Evolutionary conservation across 2,113 vertebrate species (phyloP), one percentile per base, ranked within the genome.

Genomic region (Myrmophylax atrothorax): DNA sequence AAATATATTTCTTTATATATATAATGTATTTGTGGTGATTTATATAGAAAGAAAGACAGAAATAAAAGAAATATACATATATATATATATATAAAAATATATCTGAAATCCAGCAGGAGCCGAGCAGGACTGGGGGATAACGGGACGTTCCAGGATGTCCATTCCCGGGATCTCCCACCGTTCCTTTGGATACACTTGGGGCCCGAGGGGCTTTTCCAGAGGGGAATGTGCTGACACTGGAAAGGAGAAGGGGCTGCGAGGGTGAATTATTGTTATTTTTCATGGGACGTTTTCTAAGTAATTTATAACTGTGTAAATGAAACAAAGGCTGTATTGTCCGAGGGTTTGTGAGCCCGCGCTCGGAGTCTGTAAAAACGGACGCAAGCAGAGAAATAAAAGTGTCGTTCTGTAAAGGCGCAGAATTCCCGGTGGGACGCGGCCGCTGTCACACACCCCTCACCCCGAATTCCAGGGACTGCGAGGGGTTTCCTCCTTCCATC

Each of bases 1-100:
- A 50, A 81, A 72, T 81, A 26, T 33, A 35, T 77, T 89, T 92
- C 89, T 85, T 94, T 94, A 77, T 92, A 82, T 87, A 63, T 91
- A 68, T 26, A 38, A 77, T 53, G 24, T 70, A 33, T 47, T n/a
- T 79, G 33, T 50, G 6, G 26, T 23, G 63, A 23, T 44, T 53
- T 91, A 63, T 46, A 58, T 40, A 56, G 31, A n/a, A 84, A 88
- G 31, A 46, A 44, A 63, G 72, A 26, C 38, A 14, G 5, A 9
- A 31, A 24, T 12, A 14, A 56, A 69, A 76, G n/a, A 44, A 37
- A 47, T 63, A 40, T 15, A 52, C 25, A 23, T 13, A 72, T 31
- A 16, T 17, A 47, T 23, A 23, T 24, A 44, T 23, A 18, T 26
- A 16, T 12, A 35, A 25, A 60, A 26, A 59, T 56, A 37, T 40